Conservation (phyloP, 2,113 vertebrate species). For the Etheostoma cragini region DNA sequence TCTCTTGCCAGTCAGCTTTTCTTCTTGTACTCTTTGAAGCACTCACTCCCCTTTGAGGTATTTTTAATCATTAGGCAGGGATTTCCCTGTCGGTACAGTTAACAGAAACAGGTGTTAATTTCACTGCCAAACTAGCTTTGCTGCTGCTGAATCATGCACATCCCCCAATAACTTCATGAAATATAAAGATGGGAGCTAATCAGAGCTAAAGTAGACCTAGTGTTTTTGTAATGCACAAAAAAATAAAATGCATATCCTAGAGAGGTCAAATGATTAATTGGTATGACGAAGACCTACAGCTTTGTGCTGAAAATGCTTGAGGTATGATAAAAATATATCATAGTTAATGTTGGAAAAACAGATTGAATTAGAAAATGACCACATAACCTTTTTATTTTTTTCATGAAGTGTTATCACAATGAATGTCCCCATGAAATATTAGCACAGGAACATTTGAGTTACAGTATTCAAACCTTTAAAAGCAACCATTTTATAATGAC, state of each 20-base stretch:
- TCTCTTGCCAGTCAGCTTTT: neutral
- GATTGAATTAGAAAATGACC: neutral
- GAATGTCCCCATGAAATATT: too few species aligned
- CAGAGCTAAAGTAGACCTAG: neutral
- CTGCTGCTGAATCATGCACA: constrained; percentile 33
- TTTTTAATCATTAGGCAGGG: constrained; percentile 16
- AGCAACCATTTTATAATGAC: neutral
- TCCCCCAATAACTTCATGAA: neutral
- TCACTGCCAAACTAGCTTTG: neutral
- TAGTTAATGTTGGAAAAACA: neutral
- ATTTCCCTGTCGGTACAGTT: constrained; percentile 23
- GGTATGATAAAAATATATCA: neutral
- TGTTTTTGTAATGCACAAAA: neutral
- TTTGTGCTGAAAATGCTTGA: neutral
- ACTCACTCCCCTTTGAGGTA: constrained; percentile 5
- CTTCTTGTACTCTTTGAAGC: neutral
- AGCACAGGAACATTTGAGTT: neutral
- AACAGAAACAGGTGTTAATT: constrained; percentile 5
- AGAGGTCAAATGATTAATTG: neutral
- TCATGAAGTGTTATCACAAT: neutral
- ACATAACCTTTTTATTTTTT: neutral
- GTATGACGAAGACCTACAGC: neutral
- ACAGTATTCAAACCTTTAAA: neutral
- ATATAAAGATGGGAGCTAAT: constrained; percentile 14
- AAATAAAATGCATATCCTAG: neutral